Conservation (phyloP, 2,113 vertebrate species). For the Cercopithecus mona region DNA sequence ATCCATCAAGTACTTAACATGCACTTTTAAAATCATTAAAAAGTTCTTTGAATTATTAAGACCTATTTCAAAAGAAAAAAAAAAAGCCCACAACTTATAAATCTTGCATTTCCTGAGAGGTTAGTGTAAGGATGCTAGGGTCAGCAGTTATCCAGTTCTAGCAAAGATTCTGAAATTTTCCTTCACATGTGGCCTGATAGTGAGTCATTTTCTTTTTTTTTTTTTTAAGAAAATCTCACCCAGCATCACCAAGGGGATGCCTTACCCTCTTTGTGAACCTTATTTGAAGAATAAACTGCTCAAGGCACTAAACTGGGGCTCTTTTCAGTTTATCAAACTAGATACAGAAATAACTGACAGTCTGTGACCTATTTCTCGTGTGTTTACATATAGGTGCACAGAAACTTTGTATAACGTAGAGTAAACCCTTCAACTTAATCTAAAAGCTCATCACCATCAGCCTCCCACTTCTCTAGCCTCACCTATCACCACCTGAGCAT, state of each 20-base stretch:
- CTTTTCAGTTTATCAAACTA: not conserved
- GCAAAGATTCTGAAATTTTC: conserved; percentile 42
- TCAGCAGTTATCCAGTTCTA: conserved; percentile 62
- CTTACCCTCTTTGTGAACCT: not conserved
- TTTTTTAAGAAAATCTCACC: conserved; percentile 4
- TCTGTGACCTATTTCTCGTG: not conserved
- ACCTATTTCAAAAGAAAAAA: conserved; percentile 64
- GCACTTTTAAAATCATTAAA: conserved; percentile 72
- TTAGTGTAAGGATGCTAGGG: conserved; percentile 70
- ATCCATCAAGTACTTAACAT: conserved; percentile 72
- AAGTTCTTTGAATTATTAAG: conserved; percentile 79
- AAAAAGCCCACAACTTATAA: conserved; percentile 49
- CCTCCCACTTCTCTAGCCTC: not conserved
- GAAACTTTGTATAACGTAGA: not conserved
- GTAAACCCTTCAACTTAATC: not conserved
- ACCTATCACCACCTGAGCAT: not conserved
- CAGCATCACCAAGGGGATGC: not conserved
- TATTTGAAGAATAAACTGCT: not conserved
- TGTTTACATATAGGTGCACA: accelerated
- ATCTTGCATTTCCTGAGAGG: conserved; percentile 72
- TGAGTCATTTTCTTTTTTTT: not conserved
- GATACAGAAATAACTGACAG: not conserved
- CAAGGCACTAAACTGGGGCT: not conserved
- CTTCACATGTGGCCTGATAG: not conserved
- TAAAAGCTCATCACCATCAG: accelerated